phyloP scores from a whole-genome alignment of 2,797 vertebrate genomes.

The Atherinosoma microstoma region DNA sequence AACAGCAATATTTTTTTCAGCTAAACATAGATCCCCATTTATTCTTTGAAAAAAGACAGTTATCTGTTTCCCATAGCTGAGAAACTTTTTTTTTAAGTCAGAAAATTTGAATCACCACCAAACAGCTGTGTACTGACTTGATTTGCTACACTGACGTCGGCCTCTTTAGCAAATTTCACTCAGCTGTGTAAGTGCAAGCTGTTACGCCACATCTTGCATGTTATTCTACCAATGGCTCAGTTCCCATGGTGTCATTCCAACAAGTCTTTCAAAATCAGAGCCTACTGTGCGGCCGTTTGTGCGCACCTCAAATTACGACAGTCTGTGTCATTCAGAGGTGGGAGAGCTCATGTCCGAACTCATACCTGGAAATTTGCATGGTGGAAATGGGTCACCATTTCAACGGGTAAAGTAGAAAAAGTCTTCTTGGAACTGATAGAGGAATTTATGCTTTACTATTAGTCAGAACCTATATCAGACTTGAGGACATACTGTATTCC shows the following conservation, averaged over 20 bases:
- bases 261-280: no score
- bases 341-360: constrained; percentile 35
- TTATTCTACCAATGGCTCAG: constrained; percentile 41
- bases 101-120: neutral
- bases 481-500: neutral
- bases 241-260: constrained; percentile 42
- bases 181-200: constrained; percentile 23
- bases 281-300: no score
- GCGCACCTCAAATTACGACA: no score
- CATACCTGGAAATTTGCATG: constrained; percentile 63
- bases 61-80: neutral
- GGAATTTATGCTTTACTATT: constrained; percentile 18
- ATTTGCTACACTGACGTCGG: constrained; percentile 7
- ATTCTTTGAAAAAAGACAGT: no score
- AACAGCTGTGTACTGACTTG: neutral
- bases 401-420: constrained; percentile 51
- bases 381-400: constrained; percentile 37
- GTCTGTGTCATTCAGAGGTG: constrained; percentile 22
- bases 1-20: no score
- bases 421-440: constrained; percentile 60
- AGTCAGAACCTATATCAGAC: constrained; percentile 10
- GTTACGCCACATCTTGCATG: constrained; percentile 24
- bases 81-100: neutral
- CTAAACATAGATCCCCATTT: no score
- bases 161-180: constrained; percentile 22